These are phyloP conservation scores for Cyclophora punctaria DNA, from an alignment of 2,888 invertebrate genomes.

Conservation along the genomic window DNA sequence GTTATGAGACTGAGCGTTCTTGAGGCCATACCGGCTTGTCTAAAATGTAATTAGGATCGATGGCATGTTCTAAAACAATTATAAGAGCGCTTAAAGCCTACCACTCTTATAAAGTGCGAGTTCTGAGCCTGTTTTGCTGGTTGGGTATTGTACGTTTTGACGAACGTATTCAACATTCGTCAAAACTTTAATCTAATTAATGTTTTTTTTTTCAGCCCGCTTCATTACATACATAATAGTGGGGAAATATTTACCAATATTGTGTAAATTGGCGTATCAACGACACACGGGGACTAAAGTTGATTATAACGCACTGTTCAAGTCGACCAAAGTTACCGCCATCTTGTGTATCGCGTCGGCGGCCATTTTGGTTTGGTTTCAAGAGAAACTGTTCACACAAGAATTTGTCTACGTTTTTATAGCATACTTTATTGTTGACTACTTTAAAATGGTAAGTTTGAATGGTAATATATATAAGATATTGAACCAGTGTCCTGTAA, in stretches of 20 bases:
- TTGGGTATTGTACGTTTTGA: too few species aligned
- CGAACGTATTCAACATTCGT: too few species aligned
- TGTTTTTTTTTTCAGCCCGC: constrained; percentile 34
- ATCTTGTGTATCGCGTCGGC: constrained; percentile 18
- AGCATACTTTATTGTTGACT: constrained; percentile 33
- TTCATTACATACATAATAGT: constrained; percentile 36
- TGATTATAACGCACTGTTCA: too few species aligned
- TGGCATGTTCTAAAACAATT: too few species aligned
- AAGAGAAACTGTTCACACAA: constrained; percentile 23
- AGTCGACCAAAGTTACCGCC: constrained; percentile 9
- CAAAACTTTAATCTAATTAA: not conserved
- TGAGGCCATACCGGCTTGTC: too few species aligned
- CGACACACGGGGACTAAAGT: not conserved
- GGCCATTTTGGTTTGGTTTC: constrained; percentile 20
- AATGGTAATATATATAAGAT: too few species aligned
- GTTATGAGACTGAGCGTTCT: too few species aligned
- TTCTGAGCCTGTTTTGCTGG: too few species aligned
- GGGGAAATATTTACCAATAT: constrained; percentile 22
- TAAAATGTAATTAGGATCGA: too few species aligned
- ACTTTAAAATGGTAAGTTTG: constrained; percentile 39
- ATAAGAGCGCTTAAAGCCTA: too few species aligned
- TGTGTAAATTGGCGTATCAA: constrained; percentile 3
- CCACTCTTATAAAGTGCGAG: too few species aligned
- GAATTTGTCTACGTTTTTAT: constrained; percentile 35
- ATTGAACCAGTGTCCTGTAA: too few species aligned